phyloP scores from a whole-genome alignment of 2,113 vertebrate species.

The Orientallactaga bullata region DNA sequence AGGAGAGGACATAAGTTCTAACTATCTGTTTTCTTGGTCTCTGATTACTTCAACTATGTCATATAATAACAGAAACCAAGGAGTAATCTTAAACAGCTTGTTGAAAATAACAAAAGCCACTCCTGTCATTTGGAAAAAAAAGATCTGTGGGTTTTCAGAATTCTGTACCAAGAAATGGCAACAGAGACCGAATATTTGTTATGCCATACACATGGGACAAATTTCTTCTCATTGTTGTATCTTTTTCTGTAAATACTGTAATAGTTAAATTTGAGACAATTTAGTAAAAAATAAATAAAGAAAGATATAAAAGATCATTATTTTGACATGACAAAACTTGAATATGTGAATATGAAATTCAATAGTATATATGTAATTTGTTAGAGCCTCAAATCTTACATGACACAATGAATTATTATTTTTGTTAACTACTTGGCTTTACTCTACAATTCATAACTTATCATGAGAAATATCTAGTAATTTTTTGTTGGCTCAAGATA shows the following conservation, averaged over 20 bases:
- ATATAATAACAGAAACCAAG: not conserved
- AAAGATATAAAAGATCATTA: slow-evolving; percentile 77
- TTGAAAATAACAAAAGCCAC: not conserved
- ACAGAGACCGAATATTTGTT: not conserved
- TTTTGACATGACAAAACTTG: slow-evolving; percentile 79
- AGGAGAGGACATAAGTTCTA: not conserved
- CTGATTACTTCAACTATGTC: not conserved
- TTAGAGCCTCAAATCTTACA: slow-evolving; percentile 74
- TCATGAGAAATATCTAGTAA: not conserved
- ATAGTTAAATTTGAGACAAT: slow-evolving; percentile 82
- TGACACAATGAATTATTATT: slow-evolving; percentile 81
- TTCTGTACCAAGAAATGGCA: not conserved
- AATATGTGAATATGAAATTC: slow-evolving; percentile 82
- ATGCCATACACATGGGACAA: slow-evolving; percentile 66
- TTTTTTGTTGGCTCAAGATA: not conserved
- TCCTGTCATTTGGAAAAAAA: not conserved
- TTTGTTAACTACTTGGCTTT: slow-evolving; percentile 14
- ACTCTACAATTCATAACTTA: not conserved
- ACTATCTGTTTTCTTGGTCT: not conserved
- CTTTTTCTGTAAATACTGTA: slow-evolving; percentile 81
- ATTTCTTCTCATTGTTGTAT: slow-evolving; percentile 77
- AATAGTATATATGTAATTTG: slow-evolving; percentile 82
- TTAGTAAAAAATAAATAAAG: slow-evolving; percentile 55
- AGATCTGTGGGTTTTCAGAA: not conserved
- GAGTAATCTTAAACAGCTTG: not conserved